Conservation (phyloP, 2,113 vertebrate species). For the Barnardius zonarius region DNA sequence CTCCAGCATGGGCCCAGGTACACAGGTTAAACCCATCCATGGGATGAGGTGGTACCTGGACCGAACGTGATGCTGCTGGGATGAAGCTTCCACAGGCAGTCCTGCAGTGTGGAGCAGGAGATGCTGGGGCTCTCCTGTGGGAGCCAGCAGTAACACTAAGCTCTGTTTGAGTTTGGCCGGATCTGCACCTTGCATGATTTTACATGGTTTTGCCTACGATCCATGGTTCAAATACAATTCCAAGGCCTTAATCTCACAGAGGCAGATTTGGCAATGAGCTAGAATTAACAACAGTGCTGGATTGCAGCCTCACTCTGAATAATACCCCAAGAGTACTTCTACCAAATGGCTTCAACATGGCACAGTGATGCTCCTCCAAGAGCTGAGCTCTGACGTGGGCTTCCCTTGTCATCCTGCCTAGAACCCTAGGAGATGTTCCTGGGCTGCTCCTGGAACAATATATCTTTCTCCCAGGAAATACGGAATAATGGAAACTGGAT, state of each 20-base stretch:
- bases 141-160: not conserved
- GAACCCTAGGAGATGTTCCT: not conserved
- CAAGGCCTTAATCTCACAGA: not conserved
- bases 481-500: rapidly evolving
- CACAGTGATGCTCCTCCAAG: not conserved
- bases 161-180: not conserved
- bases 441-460: not conserved
- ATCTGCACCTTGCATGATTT: not conserved
- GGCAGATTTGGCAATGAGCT: not conserved
- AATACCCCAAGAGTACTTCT: not conserved
- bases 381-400: not conserved
- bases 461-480: not conserved
- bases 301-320: not conserved
- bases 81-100: not conserved
- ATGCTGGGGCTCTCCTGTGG: not conserved
- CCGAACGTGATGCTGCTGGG: rapidly evolving
- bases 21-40: not conserved
- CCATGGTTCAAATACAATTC: not conserved
- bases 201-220: not conserved
- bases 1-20: not conserved
- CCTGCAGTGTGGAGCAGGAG: rapidly evolving
- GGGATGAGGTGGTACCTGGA: not conserved
- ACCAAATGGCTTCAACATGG: too few species aligned
- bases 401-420: not conserved
- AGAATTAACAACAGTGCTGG: not conserved